Evolutionary conservation across 2,797 vertebrate species (phyloP).

Genomic region (Spinus olivaceus): DNA sequence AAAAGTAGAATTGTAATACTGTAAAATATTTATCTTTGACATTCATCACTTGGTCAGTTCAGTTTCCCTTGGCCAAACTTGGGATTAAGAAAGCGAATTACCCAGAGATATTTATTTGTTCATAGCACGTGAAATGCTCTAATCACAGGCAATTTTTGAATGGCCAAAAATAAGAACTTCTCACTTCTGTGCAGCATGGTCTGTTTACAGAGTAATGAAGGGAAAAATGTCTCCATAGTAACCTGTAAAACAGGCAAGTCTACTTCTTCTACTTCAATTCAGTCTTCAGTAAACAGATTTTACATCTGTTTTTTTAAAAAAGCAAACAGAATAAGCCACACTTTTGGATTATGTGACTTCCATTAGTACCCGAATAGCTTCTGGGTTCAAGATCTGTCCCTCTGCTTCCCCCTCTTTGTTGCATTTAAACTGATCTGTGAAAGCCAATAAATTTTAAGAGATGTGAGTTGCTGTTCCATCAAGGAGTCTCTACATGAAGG

Average conservation of each 20-base stretch:
- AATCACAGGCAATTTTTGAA: neutral
- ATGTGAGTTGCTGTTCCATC: neutral
- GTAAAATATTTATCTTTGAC: neutral
- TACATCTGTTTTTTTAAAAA: neutral
- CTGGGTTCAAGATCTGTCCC: neutral
- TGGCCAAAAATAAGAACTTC: neutral
- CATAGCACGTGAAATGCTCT: neutral
- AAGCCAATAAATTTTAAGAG: neutral
- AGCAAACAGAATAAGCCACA: neutral
- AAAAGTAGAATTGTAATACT: neutral
- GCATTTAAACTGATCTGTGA: neutral
- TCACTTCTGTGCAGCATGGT: neutral
- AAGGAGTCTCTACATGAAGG: neutral
- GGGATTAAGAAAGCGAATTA: neutral
- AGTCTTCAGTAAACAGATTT: neutral
- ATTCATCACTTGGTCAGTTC: neutral
- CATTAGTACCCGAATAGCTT: neutral
- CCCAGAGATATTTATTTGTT: neutral
- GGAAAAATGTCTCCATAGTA: constrained; percentile 51
- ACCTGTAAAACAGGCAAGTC: constrained; percentile 34
- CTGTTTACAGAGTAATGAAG: constrained; percentile 33
- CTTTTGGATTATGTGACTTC: neutral
- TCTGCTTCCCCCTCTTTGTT: neutral
- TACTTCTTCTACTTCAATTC: neutral
- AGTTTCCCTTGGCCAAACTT: neutral